These are phyloP conservation scores for Dryadula phaetusa DNA, from an alignment of 2,888 invertebrate species.

Conservation along the genomic window DNA sequence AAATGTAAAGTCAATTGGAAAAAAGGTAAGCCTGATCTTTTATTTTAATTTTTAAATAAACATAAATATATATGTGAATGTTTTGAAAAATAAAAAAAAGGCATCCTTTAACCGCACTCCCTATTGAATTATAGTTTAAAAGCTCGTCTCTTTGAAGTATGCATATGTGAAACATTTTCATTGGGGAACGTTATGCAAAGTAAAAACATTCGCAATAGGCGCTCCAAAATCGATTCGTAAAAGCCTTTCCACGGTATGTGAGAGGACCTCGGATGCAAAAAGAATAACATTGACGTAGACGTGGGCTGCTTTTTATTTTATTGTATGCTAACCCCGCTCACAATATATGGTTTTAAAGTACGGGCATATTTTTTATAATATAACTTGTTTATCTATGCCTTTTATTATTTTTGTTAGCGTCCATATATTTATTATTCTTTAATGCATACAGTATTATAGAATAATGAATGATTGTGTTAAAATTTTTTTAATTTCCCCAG, in stretches of 20 bases:
- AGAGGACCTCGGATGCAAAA: slow-evolving; percentile 26
- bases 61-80: neutral
- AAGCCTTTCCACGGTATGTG: slow-evolving; percentile 25
- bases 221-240: slow-evolving; percentile 24
- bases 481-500: no score
- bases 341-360: slow-evolving; percentile 22
- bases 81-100: neutral
- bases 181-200: slow-evolving; percentile 17
- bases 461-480: neutral
- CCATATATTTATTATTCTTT: neutral
- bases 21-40: neutral
- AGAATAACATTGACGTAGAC: slow-evolving; percentile 25
- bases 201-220: slow-evolving; percentile 25
- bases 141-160: slow-evolving; percentile 4
- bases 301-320: slow-evolving; percentile 19
- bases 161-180: slow-evolving; percentile 15
- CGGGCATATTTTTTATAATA: slow-evolving; percentile 22
- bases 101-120: neutral
- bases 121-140: slow-evolving; percentile 6
- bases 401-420: slow-evolving; percentile 18
- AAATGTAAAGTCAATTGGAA: neutral
- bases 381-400: slow-evolving; percentile 27
- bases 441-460: no score
- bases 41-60: neutral
- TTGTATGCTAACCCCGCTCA: slow-evolving; percentile 29